Conservation (phyloP, 1,140 invertebrate genomes). For the Tachypleus tridentatus region DNA sequence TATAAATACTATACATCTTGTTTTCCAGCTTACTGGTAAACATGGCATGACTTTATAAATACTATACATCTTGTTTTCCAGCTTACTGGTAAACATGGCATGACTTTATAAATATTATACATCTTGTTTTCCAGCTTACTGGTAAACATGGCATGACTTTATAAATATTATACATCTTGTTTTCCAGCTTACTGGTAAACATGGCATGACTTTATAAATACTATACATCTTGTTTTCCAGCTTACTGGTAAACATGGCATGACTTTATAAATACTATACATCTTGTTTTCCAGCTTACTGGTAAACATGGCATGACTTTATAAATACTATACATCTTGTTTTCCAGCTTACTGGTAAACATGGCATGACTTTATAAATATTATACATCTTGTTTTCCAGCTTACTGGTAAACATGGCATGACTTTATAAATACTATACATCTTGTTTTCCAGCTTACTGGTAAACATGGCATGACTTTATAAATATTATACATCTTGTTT, state of each 20-base stretch:
- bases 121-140: slow-evolving; percentile 41
- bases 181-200: slow-evolving; percentile 42
- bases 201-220: no score
- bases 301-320: no score
- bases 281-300: slow-evolving; percentile 42
- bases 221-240: slow-evolving; percentile 33
- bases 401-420: no score
- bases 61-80: slow-evolving; percentile 29
- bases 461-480: no score
- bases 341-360: slow-evolving; percentile 41
- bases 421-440: no score
- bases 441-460: slow-evolving; percentile 42
- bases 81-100: slow-evolving; percentile 36
- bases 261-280: no score
- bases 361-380: no score
- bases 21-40: slow-evolving; percentile 42
- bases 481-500: background rate
- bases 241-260: slow-evolving; percentile 30
- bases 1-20: no score
- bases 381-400: slow-evolving; percentile 38
- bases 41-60: no score
- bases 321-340: background rate
- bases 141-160: no score
- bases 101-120: no score
- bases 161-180: background rate